Conservation (phyloP, 2,888 invertebrate species). For the Drosophila affinis region DNA sequence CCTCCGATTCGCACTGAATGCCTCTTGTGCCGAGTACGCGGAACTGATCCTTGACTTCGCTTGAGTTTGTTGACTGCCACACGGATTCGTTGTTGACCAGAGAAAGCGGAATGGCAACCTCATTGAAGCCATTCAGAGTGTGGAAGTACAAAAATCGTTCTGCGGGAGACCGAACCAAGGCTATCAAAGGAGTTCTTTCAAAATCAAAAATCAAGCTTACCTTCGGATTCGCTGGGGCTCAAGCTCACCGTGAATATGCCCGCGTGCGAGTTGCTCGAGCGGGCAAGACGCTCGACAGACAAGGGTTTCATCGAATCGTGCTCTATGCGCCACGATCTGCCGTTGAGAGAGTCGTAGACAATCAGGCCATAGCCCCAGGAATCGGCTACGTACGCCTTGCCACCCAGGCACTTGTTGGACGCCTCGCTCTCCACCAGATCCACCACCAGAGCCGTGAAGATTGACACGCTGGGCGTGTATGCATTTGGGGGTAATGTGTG, state of each 20-base stretch:
- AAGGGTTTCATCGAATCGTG: conserved; percentile 86
- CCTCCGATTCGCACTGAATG: conserved; percentile 90
- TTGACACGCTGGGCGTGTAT: conserved; percentile 79
- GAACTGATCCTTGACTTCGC: conserved; percentile 84
- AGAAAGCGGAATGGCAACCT: conserved; percentile 86
- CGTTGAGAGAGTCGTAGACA: conserved; percentile 85
- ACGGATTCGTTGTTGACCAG: conserved; percentile 85
- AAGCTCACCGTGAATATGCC: conserved; percentile 81
- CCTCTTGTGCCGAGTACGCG: conserved; percentile 85
- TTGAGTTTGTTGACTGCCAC: conserved; percentile 83
- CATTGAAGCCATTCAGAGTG: conserved; percentile 86
- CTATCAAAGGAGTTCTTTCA: neutral
- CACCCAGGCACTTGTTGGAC: conserved; percentile 84
- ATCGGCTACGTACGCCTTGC: conserved; percentile 87
- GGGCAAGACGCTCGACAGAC: conserved; percentile 46
- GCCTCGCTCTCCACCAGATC: conserved; percentile 84
- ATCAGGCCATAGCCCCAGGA: conserved; percentile 86
- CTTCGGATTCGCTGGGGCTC: conserved; percentile 63
- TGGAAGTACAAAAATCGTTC: conserved; percentile 87
- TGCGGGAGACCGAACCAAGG: conserved; percentile 11
- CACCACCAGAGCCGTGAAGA: conserved; percentile 84
- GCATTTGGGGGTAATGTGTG: conserved; percentile 70
- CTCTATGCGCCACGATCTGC: conserved; percentile 86
- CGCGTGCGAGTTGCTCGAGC: conserved; percentile 71
- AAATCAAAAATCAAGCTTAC: conserved; percentile 22